phyloP scores from a whole-genome alignment of 2,888 invertebrate genomes.

The Cistogaster globosa region DNA sequence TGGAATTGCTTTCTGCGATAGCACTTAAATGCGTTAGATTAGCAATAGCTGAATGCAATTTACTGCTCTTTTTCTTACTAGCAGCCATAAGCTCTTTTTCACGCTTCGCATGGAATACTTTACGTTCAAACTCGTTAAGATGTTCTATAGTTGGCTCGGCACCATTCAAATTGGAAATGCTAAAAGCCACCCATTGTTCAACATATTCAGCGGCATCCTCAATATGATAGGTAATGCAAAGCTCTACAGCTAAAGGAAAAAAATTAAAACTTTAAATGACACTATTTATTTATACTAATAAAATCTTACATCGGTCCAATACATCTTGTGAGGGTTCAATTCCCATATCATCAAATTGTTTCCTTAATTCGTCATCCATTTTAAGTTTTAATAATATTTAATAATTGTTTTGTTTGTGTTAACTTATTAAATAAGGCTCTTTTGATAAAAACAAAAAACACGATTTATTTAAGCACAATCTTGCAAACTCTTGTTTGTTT shows the following conservation, averaged over 20 bases:
- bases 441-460: slow-evolving; percentile 27
- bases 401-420: slow-evolving; percentile 6
- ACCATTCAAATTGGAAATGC: slow-evolving; percentile 86
- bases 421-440: background rate
- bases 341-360: slow-evolving; percentile 87
- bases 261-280: background rate
- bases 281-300: background rate
- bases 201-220: slow-evolving; percentile 88
- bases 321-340: slow-evolving; percentile 85
- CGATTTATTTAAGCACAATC: slow-evolving; percentile 51
- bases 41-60: slow-evolving; percentile 67
- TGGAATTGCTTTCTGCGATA: slow-evolving; percentile 64
- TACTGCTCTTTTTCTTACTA: slow-evolving; percentile 73
- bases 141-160: slow-evolving; percentile 85
- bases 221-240: slow-evolving; percentile 83
- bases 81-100: slow-evolving; percentile 77
- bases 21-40: slow-evolving; percentile 66
- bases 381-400: slow-evolving; percentile 6
- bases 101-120: slow-evolving; percentile 85
- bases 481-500: slow-evolving; percentile 59
- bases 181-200: slow-evolving; percentile 91
- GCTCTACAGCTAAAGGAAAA: slow-evolving; percentile 59
- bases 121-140: slow-evolving; percentile 86
- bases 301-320: slow-evolving; percentile 85
- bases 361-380: slow-evolving; percentile 82